phyloP scores from a whole-genome alignment of 2,113 vertebrate species.

The Setophaga petechia region DNA sequence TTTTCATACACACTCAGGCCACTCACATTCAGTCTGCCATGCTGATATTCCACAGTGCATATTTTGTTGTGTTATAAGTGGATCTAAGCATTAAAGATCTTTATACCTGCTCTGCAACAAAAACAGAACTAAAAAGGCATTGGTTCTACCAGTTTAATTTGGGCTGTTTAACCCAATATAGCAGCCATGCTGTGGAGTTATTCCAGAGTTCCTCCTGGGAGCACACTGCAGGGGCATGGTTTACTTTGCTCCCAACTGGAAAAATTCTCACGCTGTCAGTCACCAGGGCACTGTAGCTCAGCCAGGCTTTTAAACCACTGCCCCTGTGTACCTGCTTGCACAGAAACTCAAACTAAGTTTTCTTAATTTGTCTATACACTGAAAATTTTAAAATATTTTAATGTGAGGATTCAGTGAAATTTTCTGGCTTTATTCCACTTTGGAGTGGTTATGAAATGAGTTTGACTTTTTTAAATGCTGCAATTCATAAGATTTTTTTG shows the following conservation, averaged over 20 bases:
- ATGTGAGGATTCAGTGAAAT: background rate
- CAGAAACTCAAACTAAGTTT: background rate
- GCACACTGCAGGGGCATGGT: background rate
- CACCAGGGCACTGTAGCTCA: background rate
- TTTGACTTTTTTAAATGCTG: background rate
- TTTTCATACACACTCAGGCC: background rate
- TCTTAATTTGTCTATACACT: background rate
- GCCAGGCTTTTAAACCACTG: background rate
- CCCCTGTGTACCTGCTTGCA: background rate
- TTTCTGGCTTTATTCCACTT: background rate
- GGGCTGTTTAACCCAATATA: slow-evolving; percentile 37
- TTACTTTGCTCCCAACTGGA: slow-evolving; percentile 18
- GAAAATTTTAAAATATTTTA: background rate
- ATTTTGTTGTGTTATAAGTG: background rate
- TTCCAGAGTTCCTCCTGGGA: slow-evolving; percentile 46
- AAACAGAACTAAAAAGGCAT: slow-evolving; percentile 29
- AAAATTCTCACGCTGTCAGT: slow-evolving; percentile 21
- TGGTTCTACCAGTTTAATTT: background rate
- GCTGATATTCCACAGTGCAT: background rate
- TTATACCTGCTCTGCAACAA: background rate
- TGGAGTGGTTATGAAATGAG: background rate
- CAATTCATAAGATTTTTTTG: background rate
- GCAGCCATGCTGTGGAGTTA: background rate
- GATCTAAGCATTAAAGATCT: slow-evolving; percentile 71
- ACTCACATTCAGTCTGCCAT: background rate